Conservation (phyloP, 2,888 invertebrate species). For the Cephus spinipes region DNA sequence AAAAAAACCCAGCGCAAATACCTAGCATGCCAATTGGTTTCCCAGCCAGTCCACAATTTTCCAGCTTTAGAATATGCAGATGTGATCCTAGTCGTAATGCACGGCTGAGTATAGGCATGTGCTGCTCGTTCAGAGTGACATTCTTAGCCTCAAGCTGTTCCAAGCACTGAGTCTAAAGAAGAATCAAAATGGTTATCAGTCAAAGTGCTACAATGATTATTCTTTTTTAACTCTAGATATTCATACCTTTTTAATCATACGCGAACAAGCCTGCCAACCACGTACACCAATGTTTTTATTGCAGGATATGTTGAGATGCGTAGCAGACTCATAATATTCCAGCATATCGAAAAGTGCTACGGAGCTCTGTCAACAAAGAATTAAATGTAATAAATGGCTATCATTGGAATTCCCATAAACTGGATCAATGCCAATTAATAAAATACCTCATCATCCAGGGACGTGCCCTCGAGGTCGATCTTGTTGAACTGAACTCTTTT, state of each 20-base stretch:
- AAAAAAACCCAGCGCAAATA: conserved; percentile 54
- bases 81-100: conserved; percentile 79
- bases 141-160: conserved; percentile 76
- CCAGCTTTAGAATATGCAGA: conserved; percentile 81
- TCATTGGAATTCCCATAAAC: no score
- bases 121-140: conserved; percentile 75
- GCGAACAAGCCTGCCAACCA: conserved; percentile 87
- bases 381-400: conserved; percentile 6
- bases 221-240: no score
- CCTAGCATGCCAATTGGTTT: conserved; percentile 81
- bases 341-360: conserved; percentile 91
- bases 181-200: conserved; percentile 35
- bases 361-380: conserved; percentile 58
- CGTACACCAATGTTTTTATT: conserved; percentile 81
- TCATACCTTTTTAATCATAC: conserved; percentile 81
- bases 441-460: conserved; percentile 78
- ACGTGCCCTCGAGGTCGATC: conserved; percentile 77
- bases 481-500: conserved; percentile 80
- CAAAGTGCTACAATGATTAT: conserved; percentile 5
- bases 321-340: conserved; percentile 88
- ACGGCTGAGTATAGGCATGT: conserved; percentile 79
- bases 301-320: conserved; percentile 79
- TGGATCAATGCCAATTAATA: conserved; percentile 5
- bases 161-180: conserved; percentile 75
- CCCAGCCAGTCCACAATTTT: conserved; percentile 80